Percentiles rank a stretch among this genome's conserved stretches.
These are phyloP conservation scores for Tangara arthus DNA, from an alignment of 2,797 vertebrate genomes.

Conservation along the genomic window DNA sequence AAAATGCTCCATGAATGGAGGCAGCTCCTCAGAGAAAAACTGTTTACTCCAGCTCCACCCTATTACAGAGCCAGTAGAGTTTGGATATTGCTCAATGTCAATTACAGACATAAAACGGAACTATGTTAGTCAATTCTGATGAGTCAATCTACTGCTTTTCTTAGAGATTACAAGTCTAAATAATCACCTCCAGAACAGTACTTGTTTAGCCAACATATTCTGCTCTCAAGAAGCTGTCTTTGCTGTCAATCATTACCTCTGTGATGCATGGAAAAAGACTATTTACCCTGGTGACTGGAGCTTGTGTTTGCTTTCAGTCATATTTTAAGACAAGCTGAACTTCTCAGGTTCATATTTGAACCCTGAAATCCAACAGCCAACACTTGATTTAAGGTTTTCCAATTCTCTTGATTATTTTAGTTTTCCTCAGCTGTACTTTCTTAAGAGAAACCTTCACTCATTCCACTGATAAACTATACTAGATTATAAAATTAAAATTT, in stretches of 20 bases:
- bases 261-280: background rate
- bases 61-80: background rate
- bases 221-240: background rate
- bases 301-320: background rate
- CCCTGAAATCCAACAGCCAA: background rate
- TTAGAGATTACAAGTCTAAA: conserved; percentile 29
- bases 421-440: background rate
- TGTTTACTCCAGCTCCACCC: conserved; percentile 46
- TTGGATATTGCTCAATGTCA: conserved; percentile 46
- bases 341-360: background rate
- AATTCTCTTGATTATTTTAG: background rate
- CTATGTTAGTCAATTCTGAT: conserved; percentile 41
- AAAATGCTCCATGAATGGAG: background rate
- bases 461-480: background rate
- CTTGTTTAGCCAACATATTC: background rate
- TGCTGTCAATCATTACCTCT: background rate
- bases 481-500: background rate
- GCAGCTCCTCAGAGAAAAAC: background rate
- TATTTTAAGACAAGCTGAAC: background rate
- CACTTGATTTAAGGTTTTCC: background rate
- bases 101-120: conserved; percentile 45
- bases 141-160: conserved; percentile 46
- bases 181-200: background rate
- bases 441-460: background rate
- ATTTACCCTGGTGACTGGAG: background rate